Evolutionary conservation across 2,888 invertebrate genomes (phyloP), one percentile per base, ranked within the genome.

Genomic region (Limenitis camilla): DNA sequence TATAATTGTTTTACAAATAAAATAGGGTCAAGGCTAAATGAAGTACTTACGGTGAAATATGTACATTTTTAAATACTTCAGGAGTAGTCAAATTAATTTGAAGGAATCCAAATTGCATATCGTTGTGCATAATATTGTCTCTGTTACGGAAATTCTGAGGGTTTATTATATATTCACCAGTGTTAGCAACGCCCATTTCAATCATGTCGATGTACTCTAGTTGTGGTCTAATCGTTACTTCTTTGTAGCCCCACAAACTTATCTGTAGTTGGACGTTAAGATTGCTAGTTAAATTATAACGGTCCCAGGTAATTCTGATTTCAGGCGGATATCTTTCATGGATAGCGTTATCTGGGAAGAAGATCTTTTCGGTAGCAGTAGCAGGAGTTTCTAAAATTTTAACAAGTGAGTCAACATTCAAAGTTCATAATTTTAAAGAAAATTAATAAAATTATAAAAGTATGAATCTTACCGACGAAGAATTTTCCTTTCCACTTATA

Each of bases 401-500:
- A 0, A 93, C 94, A 0, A 97, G 96, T 0, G 97, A 95, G 90
- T 97, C 96, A 95, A 74, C 29, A 59, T 48, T 11, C 35, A 33
- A 35, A 36, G 9, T 36, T 27, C 7, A 35, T 6, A 2, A 38
- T 28, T 10, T 19, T 40, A 27, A 27, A 8, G n/a, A 27, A 28
- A 28, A 9, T 27, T 27, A 9, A 4, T 8, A 28, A 29, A 28
- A 9, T 27, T 8, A 40, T 46, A 7, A 11, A 36, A 29, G 8
- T 32, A 35, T 38, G 7, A 28, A 4, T 67, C 91, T 89, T 88
- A 96, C 96, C 96, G 57, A 98, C 94, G 72, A 96, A 96, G 79
- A 92, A 97, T 83, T 92, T 92, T 63, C 96, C 96, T 68, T 94
- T 94, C 94, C 96, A 97, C 67, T 95, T 94, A 74, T 92, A 97